phyloP scores from a whole-genome alignment of 2,113 vertebrate species.

The Tamias sibiricus region DNA sequence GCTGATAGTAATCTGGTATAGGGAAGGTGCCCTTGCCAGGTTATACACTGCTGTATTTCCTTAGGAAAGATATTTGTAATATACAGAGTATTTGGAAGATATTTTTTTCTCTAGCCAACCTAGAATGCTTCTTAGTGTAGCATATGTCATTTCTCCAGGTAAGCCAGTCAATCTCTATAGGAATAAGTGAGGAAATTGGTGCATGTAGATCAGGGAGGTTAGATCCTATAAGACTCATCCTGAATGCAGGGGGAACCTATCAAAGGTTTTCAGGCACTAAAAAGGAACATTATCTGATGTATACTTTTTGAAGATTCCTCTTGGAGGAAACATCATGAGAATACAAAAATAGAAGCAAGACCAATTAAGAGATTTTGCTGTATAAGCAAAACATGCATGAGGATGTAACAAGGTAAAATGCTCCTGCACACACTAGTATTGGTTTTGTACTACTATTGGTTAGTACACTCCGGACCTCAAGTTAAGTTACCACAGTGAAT shows the following conservation, averaged over 20 bases:
- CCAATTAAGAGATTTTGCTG: background rate
- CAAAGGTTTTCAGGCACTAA: background rate
- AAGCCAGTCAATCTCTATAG: background rate
- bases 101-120: background rate
- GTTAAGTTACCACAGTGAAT: background rate
- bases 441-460: no score
- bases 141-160: background rate
- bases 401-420: no score
- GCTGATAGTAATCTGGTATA: background rate
- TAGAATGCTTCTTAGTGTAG: background rate
- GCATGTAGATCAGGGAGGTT: background rate
- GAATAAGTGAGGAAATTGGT: background rate
- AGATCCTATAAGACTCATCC: background rate
- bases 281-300: background rate
- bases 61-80: background rate
- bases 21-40: background rate
- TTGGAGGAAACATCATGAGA: background rate
- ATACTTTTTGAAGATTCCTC: background rate
- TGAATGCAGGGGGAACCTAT: background rate
- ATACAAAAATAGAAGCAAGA: background rate
- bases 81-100: background rate
- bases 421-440: no score
- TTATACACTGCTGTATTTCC: background rate
- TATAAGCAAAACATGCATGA: background rate
- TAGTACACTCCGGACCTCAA: no score